Base-by-base conservation (phyloP, 2,888 invertebrate genomes). In the Epirrita christyi region DNA sequence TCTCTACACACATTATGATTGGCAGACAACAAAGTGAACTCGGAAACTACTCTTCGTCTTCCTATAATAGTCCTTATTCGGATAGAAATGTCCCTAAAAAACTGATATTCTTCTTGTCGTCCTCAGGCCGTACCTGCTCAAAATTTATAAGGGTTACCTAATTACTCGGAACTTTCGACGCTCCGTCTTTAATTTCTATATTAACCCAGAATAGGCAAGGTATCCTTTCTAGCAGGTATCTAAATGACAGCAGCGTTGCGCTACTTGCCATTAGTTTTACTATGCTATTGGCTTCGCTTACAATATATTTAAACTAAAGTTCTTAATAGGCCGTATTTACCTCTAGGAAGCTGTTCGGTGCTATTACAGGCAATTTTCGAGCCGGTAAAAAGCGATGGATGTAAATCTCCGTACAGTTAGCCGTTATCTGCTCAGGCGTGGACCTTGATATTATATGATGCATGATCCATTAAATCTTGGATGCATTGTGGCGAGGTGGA, bases 331-430 rank as follows among this genome's bases (percentile, higher is more conserved):
- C n/a, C 73, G 67, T 71, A 70, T 75, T 71, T 63, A 73, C 59
- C 59, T 72, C 72, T 70, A 82, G 85, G 85, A 85, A 86, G 81
- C 81, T 67, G 78, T 80, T 81, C 67, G 56, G 56, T 71, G 72
- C 75, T 81, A 83, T 83, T 85, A 83, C 75, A 73, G 73, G 70
- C 70, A 75, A 81, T 83, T 84, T 82, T 75, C 75, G 73, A 73
- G 69, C 70, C 67, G 55, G 72, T 71, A 81, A 80, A 79, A 82
- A 82, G 63, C 64, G 65, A 55, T 59, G 50, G 61, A 68, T 52
- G 65, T 66, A 66, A 67, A 65, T 67, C 64, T 64, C 52, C 55
- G 63, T 72, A 72, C 76, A 70, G 77, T 79, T 77, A 76, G 63
- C 61, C 69, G 67, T 66, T 64, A 63, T 68, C 50, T 55, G 51